phyloP scores from a whole-genome alignment of 1,140 invertebrate species.

The Neodiprion fabricii region DNA sequence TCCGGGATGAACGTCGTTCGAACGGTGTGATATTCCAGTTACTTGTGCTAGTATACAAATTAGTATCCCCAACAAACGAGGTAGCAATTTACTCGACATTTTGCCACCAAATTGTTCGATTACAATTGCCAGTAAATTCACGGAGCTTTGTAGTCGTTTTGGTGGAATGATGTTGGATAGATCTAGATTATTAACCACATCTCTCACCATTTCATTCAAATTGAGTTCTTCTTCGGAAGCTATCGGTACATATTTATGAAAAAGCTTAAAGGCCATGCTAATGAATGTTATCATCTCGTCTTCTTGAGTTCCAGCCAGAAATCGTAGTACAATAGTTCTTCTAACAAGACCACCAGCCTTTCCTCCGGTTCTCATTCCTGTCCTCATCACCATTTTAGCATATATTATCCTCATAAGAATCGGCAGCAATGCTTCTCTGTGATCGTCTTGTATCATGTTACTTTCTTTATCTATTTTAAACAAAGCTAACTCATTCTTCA shows the following conservation, averaged over 20 bases:
- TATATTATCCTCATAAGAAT: constrained; percentile 87
- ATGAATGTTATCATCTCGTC: constrained; percentile 81
- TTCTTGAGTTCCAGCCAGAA: constrained; percentile 81
- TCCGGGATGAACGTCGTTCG: constrained; percentile 66
- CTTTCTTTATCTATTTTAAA: constrained; percentile 80
- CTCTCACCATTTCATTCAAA: constrained; percentile 54
- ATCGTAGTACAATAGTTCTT: constrained; percentile 80
- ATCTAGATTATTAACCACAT: constrained; percentile 62
- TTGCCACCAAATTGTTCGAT: constrained; percentile 86
- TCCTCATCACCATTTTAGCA: constrained; percentile 85
- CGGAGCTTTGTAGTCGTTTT: constrained; percentile 75
- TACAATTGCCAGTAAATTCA: constrained; percentile 80
- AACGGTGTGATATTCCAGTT: constrained; percentile 64
- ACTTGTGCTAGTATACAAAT: constrained; percentile 72
- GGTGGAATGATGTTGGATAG: constrained; percentile 71
- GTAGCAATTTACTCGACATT: constrained; percentile 71
- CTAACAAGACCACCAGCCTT: constrained; percentile 74
- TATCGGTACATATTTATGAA: constrained; percentile 69
- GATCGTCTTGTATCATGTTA: constrained; percentile 71
- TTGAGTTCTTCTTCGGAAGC: constrained; percentile 49
- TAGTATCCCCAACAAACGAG: constrained; percentile 75
- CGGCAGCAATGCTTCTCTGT: constrained; percentile 79
- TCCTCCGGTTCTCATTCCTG: constrained; percentile 73
- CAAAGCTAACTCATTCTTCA: constrained; percentile 81
- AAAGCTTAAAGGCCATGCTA: constrained; percentile 82